Conservation (phyloP, 1,140 invertebrate genomes). For the Drosophila quadrilineata region DNA sequence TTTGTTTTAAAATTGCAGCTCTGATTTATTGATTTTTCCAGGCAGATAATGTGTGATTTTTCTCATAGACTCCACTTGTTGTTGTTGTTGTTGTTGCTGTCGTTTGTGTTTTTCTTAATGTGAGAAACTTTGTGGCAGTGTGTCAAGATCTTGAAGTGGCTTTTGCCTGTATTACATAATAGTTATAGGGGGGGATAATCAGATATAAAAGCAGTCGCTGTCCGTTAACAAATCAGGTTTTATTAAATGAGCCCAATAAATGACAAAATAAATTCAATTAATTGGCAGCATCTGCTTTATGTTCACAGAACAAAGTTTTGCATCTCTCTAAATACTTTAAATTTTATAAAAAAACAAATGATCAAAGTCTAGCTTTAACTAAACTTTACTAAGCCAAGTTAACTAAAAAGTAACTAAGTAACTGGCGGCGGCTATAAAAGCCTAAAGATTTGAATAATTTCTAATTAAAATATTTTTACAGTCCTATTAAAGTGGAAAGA, state of each 20-base stretch:
- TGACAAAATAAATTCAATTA: no score
- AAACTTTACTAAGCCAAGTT: background rate
- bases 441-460: constrained; percentile 61
- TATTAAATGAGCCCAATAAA: no score
- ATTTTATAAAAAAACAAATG: background rate
- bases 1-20: constrained; percentile 44
- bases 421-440: constrained; percentile 28
- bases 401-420: constrained; percentile 5
- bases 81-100: constrained; percentile 36
- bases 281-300: no score
- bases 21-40: constrained; percentile 78
- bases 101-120: constrained; percentile 68
- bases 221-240: no score
- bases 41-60: constrained; percentile 77
- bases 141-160: constrained; percentile 51
- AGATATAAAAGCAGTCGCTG: no score
- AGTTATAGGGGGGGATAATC: constrained; percentile 33
- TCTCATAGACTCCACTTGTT: constrained; percentile 53
- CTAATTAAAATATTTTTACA: constrained; percentile 66
- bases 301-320: no score
- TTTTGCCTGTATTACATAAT: constrained; percentile 56
- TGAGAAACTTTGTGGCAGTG: constrained; percentile 64
- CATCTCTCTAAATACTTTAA: no score
- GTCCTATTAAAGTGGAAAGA: constrained; percentile 16
- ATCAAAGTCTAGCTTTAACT: background rate